These are phyloP conservation scores for Illadopsis cleaveri DNA, from an alignment of 2,113 vertebrate genomes.

Conservation along the genomic window DNA sequence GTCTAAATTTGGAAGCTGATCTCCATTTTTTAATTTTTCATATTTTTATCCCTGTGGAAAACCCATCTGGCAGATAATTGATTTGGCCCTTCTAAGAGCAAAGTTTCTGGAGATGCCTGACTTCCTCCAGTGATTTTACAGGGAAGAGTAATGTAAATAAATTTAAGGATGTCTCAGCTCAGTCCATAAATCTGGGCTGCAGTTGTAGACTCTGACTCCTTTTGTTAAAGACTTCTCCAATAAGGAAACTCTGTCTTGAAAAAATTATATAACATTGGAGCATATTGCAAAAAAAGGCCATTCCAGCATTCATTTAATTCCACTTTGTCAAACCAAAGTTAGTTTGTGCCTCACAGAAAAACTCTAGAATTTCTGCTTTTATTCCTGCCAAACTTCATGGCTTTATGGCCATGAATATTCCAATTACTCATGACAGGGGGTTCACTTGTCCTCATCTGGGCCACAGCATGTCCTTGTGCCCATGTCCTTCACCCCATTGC, in stretches of 20 bases:
- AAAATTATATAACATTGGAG: not conserved
- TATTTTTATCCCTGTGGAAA: not conserved
- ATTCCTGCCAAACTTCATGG: not conserved
- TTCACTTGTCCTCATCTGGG: not conserved
- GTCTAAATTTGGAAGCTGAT: not conserved
- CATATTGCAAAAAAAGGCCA: not conserved
- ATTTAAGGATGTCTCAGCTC: not conserved
- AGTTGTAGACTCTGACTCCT: not conserved
- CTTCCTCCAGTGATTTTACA: not conserved
- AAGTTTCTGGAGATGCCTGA: not conserved
- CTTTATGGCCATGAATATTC: not conserved
- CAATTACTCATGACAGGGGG: too few relatives aligned
- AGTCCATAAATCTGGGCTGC: not conserved
- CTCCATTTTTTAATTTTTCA: fast-evolving
- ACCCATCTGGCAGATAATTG: not conserved
- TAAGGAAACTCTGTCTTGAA: not conserved
- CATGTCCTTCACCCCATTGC: not conserved
- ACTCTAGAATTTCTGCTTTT: not conserved
- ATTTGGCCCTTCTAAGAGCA: not conserved
- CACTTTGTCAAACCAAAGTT: not conserved
- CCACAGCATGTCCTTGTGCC: not conserved
- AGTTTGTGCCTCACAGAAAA: not conserved
- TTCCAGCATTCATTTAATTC: not conserved
- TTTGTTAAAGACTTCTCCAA: not conserved
- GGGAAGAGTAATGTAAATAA: not conserved